These are phyloP conservation scores for Drosophila neutralis DNA, from an alignment of 2,888 invertebrate genomes.

Conservation along the genomic window DNA sequence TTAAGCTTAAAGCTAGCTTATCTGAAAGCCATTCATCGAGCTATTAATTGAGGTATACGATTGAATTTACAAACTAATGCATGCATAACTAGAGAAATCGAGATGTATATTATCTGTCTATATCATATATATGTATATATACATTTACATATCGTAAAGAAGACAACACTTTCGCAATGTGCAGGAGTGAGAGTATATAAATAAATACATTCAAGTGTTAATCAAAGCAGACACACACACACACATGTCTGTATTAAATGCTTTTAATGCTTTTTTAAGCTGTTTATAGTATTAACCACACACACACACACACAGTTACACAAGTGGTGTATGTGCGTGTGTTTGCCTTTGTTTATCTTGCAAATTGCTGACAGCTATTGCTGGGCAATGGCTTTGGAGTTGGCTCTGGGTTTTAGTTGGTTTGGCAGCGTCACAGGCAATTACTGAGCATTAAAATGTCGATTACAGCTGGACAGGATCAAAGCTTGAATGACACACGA, in stretches of 20 bases:
- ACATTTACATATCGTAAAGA: not conserved
- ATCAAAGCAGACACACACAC: slow-evolving; percentile 7
- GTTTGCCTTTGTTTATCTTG: slow-evolving; percentile 44
- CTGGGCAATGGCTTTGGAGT: slow-evolving; percentile 16
- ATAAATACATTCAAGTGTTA: slow-evolving; percentile 16
- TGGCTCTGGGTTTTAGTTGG: slow-evolving; percentile 24
- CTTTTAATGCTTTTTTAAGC: slow-evolving; percentile 63
- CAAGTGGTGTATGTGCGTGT: slow-evolving; percentile 6
- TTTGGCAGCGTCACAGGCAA: slow-evolving; percentile 31
- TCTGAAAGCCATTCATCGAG: not conserved
- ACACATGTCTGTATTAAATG: slow-evolving; percentile 30
- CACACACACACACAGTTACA: slow-evolving; percentile 10
- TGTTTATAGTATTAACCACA: slow-evolving; percentile 59
- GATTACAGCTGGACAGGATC: slow-evolving; percentile 40
- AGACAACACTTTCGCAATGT: slow-evolving; percentile 10
- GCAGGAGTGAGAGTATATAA: not conserved
- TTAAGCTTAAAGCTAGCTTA: not conserved
- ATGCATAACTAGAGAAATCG: no score
- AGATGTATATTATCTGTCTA: not conserved
- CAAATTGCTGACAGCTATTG: slow-evolving; percentile 54
- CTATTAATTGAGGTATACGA: not conserved
- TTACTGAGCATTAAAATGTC: slow-evolving; percentile 59
- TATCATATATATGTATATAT: not conserved
- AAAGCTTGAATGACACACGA: slow-evolving; percentile 5
- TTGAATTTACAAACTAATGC: no score